A percentile compares a stretch with the other conserved stretches of the same genome.
These are phyloP conservation scores for Brachymystax lenok DNA, from an alignment of 2,797 vertebrate genomes.

Conservation along the genomic window DNA sequence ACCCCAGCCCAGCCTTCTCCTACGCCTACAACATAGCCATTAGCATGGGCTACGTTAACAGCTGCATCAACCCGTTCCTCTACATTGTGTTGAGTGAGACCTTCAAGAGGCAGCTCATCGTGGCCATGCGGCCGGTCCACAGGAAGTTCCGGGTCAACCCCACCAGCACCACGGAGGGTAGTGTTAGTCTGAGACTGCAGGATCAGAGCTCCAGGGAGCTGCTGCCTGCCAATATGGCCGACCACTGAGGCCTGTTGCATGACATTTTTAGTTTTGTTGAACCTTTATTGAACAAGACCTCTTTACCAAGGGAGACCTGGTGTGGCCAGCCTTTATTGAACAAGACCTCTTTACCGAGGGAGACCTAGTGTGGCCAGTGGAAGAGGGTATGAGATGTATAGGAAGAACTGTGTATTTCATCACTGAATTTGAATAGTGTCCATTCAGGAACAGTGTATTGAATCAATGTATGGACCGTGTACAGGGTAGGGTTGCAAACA, in stretches of 20 bases:
- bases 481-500: no score
- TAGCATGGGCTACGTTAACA: constrained; percentile 76
- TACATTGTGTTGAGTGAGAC: constrained; percentile 73
- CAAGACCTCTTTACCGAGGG: no score
- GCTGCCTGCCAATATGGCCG: constrained; percentile 40
- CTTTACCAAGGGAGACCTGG: no score
- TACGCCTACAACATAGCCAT: constrained; percentile 75
- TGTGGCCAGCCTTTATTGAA: no score
- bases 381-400: background rate
- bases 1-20: constrained; percentile 68
- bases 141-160: constrained; percentile 61
- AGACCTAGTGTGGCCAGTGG: no score
- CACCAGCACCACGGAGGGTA: constrained; percentile 67
- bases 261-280: background rate
- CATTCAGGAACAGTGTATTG: no score
- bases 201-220: constrained; percentile 60
- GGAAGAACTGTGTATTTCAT: no score
- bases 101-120: constrained; percentile 72
- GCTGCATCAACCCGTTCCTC: constrained; percentile 78
- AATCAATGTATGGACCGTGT: no score
- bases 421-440: no score
- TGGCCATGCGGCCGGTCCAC: constrained; percentile 61
- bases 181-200: constrained; percentile 65
- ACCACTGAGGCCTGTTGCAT: constrained; percentile 41
- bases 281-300: no score